Evolutionary conservation across 2,113 vertebrate species (phyloP), one percentile per base, ranked within the genome.

Genomic region (Lycaon pictus): DNA sequence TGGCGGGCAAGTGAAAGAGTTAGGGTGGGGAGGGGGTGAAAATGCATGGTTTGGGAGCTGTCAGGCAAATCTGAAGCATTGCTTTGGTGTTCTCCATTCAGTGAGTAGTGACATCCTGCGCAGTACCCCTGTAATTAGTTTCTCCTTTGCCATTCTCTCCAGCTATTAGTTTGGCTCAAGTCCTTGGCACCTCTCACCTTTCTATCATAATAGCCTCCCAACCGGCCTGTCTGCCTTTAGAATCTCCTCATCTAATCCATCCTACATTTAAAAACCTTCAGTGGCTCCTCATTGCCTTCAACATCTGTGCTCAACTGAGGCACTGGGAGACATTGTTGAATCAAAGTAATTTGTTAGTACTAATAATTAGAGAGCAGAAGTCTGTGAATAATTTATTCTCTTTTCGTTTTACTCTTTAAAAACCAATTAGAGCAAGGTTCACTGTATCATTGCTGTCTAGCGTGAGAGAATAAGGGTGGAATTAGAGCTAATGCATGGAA

Each of bases 321-420:
- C 95, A 32, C 3, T 74, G 96, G 95, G 96, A 88, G 17, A 51
- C 48, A 81, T 23, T 76, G 74, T 93, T 76, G 90, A 71, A 91
- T 93, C 88, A 60, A 85, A 95, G 87, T 77, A 88, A 93, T 93
- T 97, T 96, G 90, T 96, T 97, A 84, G 35, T 88, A 32, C 87
- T 96, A 97, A 96, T 97, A 96, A 96, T 97, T 96, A 96, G 96
- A 74, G 67, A 96, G 79, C 96, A 84, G 76, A 67, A 88, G 80
- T 90, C 94, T 96, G 95, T 96, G 97, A 97, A 98, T 95, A 97
- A 96, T 96, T 97, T 85, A 94, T 98, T 97, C 84, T 92, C 37
- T 60, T 96, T 97, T 90, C 88, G 94, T 88, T 97, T 98, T 93
- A 97, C 90, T 96, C 87, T 95, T 96, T 80, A 92, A 83, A 98